Evolutionary conservation across 2,113 vertebrate species (phyloP), one percentile per base, ranked within the genome.

Genomic region (Corynorhinus townsendii): DNA sequence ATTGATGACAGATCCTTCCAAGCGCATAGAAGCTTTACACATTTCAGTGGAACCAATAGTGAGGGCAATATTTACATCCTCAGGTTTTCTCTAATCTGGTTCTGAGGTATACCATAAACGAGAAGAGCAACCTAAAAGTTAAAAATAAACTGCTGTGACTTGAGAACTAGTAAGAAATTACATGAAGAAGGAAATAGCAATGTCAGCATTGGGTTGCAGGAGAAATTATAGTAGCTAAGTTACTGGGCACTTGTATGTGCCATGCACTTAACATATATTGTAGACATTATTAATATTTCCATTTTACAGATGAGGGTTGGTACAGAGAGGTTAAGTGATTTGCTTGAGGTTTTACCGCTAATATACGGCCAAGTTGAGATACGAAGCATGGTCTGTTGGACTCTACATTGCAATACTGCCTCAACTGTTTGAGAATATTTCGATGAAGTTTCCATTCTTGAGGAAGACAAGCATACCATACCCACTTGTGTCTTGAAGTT

Each of bases 351-450:
- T 11, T 62, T 38, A 73, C 8, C 86, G 62, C 22, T 83, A 66
- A 81, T 47, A 83, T 1, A 30, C 47, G 47, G 38, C 38, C 47
- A 14, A 85, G 30, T 8, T 84, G 47, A 71, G 79, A 40, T 43
- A 64, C 0, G 24, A 94, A 92, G 12, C 8, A 62, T 33, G 7
- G 4, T 75, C 28, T 94, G 7, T 66, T 72, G 73, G 45, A 49
- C 38, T 87, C 6, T 45, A 19, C 22, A 40, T 47, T 69, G 52
- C 56, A 91, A 91, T 68, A 81, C 80, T 71, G 45, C 30, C 45
- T 90, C 62, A 75, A 79, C 16, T 77, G 45, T 77, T 47, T 66
- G 45, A 90, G 62, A 92, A 43, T 83, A 92, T 84, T 93, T 94
- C 79, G 72, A 72, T 62, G 62, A 89, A 80, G 64, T 93, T 91